Conservation (phyloP, 2,888 invertebrate genomes). For the Lithophane leautieri region DNA sequence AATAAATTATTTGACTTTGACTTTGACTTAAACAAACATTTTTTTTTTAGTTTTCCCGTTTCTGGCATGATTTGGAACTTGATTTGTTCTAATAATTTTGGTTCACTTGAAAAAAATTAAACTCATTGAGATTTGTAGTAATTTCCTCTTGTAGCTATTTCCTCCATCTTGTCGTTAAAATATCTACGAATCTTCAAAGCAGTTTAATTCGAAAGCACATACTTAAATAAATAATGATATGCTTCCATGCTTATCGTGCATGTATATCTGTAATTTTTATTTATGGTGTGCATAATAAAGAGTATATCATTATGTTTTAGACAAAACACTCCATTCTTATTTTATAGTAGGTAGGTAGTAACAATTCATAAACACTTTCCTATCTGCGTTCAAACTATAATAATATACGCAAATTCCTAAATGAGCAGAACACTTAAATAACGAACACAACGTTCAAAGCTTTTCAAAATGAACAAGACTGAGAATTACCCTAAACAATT, state of each 20-base stretch:
- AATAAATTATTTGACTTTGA: too few relatives aligned
- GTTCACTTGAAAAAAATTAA: background rate
- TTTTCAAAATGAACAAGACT: constrained; percentile 28
- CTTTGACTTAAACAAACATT: too few relatives aligned
- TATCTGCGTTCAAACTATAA: background rate
- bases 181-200: background rate
- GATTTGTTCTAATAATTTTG: background rate
- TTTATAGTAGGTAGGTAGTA: background rate
- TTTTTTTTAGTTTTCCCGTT: constrained; percentile 9
- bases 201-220: background rate
- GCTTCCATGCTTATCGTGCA: background rate
- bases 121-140: too few relatives aligned
- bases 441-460: constrained; percentile 10
- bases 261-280: background rate
- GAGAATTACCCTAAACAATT: constrained; percentile 44
- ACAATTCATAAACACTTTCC: background rate
- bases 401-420: background rate
- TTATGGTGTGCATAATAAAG: background rate
- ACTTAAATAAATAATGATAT: background rate
- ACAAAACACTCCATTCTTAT: background rate
- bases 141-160: background rate
- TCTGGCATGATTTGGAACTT: constrained; percentile 10
- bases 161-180: background rate
- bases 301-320: background rate
- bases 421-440: constrained; percentile 18